A percentile compares a stretch with the other conserved stretches of the same genome.
Conservation (phyloP, 2,113 vertebrate species). For the Megaceryle torquata region DNA sequence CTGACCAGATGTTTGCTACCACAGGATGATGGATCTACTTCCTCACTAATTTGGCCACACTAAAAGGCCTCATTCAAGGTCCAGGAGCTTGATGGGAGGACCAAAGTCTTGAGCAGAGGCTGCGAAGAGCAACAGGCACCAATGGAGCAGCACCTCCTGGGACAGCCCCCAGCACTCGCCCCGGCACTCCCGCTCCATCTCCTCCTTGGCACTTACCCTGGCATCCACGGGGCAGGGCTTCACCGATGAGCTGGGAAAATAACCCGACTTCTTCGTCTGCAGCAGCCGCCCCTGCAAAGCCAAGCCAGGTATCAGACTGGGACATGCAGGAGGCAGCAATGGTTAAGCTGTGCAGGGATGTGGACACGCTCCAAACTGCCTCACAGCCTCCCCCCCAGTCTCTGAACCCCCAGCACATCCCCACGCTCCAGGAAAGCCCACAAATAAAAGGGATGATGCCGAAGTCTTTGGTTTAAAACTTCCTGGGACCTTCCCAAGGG, state of each 20-base stretch:
- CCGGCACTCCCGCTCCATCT: not conserved
- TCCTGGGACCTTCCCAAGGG: rapidly evolving
- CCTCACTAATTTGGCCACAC: rapidly evolving
- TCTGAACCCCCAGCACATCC: rapidly evolving
- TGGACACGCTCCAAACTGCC: not conserved
- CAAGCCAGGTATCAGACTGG: not conserved
- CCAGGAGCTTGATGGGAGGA: not conserved
- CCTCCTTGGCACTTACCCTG: constrained; percentile 73
- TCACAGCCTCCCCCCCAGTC: not conserved
- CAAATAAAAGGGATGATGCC: rapidly evolving
- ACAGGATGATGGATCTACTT: not conserved
- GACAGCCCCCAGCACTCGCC: not conserved
- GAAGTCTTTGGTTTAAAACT: not conserved
- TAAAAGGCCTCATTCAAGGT: not conserved
- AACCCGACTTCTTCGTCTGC: constrained; percentile 88
- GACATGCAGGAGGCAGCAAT: rapidly evolving
- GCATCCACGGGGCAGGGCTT: constrained; percentile 91
- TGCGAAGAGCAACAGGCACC: not conserved
- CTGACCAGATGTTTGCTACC: not conserved
- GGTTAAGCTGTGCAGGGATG: not conserved
- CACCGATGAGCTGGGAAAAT: constrained; percentile 90
- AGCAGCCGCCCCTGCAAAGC: constrained; percentile 84
- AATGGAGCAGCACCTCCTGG: rapidly evolving
- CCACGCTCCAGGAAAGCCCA: not conserved
- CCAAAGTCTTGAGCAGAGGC: not conserved